These are phyloP conservation scores for Euura lappo DNA, from an alignment of 1,140 invertebrate species.

Conservation along the genomic window DNA sequence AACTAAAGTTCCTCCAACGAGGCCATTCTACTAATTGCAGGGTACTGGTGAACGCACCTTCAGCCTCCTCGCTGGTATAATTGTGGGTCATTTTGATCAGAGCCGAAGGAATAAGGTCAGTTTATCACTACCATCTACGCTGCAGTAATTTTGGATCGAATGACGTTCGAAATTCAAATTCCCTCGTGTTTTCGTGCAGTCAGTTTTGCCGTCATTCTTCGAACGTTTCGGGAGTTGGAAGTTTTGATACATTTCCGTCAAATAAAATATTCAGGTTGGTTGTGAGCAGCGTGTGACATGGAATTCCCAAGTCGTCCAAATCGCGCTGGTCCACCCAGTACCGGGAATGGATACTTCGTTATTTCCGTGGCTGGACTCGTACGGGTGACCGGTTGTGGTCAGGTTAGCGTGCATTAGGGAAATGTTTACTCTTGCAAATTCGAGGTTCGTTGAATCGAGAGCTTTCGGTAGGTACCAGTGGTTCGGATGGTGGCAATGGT, in stretches of 20 bases:
- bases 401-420: slow-evolving; percentile 29
- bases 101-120: no score
- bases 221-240: not conserved
- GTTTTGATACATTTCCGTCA: not conserved
- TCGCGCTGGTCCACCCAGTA: not conserved
- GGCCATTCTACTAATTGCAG: no score
- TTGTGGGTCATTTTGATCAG: no score
- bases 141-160: no score
- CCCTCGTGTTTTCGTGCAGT: not conserved
- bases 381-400: slow-evolving; percentile 6
- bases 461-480: slow-evolving; percentile 16
- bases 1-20: not conserved
- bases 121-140: no score
- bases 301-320: not conserved
- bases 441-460: slow-evolving; percentile 22
- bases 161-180: no score
- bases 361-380: not conserved
- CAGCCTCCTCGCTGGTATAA: no score
- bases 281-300: not conserved
- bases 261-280: not conserved
- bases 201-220: not conserved
- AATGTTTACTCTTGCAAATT: slow-evolving; percentile 37
- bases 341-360: not conserved
- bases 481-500: slow-evolving; percentile 17
- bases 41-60: no score